These are phyloP conservation scores for Eublepharis macularius DNA, from an alignment of 2,113 vertebrate genomes.

Conservation along the genomic window DNA sequence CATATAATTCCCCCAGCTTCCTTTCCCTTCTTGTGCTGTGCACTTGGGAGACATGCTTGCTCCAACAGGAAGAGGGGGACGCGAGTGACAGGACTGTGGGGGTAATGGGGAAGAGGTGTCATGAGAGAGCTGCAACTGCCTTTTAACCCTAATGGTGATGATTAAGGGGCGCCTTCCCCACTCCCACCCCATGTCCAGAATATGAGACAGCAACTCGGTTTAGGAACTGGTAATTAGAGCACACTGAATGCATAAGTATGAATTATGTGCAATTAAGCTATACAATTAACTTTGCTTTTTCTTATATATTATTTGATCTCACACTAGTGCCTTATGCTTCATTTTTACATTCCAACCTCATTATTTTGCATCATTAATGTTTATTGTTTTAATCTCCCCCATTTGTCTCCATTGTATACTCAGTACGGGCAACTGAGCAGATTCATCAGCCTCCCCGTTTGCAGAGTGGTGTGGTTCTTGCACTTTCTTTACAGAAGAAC, in stretches of 20 bases:
- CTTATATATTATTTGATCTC: not conserved
- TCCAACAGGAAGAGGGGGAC: too few species aligned
- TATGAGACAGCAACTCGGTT: not conserved
- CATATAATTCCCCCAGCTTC: too few species aligned
- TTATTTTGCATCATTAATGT: slow-evolving; percentile 19
- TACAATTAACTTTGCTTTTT: not conserved
- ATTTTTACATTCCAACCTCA: not conserved
- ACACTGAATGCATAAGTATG: not conserved
- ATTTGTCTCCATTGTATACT: slow-evolving; percentile 23
- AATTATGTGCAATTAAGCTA: slow-evolving; percentile 5
- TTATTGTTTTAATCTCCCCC: slow-evolving; percentile 19
- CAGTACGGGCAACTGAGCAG: not conserved
- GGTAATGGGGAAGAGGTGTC: too few species aligned
- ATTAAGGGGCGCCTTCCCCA: too few species aligned
- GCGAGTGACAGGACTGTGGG: too few species aligned
- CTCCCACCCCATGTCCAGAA: not conserved
- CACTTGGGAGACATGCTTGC: too few species aligned
- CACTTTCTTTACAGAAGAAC: not conserved
- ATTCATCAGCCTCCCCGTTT: not conserved
- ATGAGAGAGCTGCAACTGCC: too few species aligned
- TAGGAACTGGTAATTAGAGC: too few species aligned
- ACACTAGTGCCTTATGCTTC: not conserved
- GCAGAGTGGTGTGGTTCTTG: not conserved
- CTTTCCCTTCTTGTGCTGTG: too few species aligned
- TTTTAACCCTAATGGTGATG: too few species aligned